Percentiles rank a stretch among this genome's conserved stretches.
Conservation (phyloP, 2,797 vertebrate genomes). For the Micropoecilia bifurca region DNA sequence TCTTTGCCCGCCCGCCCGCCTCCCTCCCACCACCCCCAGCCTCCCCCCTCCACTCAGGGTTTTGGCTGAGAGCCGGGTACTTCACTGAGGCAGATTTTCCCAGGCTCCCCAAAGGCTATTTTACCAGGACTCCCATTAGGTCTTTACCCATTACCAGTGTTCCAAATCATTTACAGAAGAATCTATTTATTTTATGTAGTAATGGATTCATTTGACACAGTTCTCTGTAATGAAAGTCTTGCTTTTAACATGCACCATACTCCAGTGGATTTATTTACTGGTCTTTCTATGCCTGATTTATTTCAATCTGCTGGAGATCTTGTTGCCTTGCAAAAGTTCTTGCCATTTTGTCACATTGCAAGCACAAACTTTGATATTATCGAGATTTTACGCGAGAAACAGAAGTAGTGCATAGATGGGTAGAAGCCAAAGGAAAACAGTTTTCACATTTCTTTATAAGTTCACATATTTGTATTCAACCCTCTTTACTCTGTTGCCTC, state of each 20-base stretch:
- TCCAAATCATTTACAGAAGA: slow-evolving; percentile 86
- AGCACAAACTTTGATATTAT: not conserved
- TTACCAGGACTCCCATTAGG: slow-evolving; percentile 84
- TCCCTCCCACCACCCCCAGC: slow-evolving; percentile 17
- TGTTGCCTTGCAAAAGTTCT: not conserved
- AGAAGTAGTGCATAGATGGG: not conserved
- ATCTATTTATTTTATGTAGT: slow-evolving; percentile 83
- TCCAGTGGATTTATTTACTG: slow-evolving; percentile 36
- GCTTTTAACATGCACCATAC: slow-evolving; percentile 51
- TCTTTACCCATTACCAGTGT: slow-evolving; percentile 84
- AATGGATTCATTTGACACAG: slow-evolving; percentile 81
- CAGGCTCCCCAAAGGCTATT: slow-evolving; percentile 85
- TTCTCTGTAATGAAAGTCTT: slow-evolving; percentile 56
- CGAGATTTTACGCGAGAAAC: not conserved
- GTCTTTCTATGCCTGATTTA: slow-evolving; percentile 40
- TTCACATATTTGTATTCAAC: not conserved
- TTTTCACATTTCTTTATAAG: not conserved
- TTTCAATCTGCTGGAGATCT: slow-evolving; percentile 35
- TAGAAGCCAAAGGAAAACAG: not conserved
- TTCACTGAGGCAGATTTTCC: slow-evolving; percentile 82
- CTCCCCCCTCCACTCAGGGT: slow-evolving; percentile 64
- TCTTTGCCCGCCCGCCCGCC: slow-evolving; percentile 25
- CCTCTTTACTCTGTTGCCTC: not conserved
- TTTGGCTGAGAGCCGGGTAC: slow-evolving; percentile 81
- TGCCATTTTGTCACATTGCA: not conserved